A percentile compares a stretch with the other conserved stretches of the same genome.
phyloP scores from a whole-genome alignment of 2,888 invertebrate genomes.

The Acleris emargana region DNA sequence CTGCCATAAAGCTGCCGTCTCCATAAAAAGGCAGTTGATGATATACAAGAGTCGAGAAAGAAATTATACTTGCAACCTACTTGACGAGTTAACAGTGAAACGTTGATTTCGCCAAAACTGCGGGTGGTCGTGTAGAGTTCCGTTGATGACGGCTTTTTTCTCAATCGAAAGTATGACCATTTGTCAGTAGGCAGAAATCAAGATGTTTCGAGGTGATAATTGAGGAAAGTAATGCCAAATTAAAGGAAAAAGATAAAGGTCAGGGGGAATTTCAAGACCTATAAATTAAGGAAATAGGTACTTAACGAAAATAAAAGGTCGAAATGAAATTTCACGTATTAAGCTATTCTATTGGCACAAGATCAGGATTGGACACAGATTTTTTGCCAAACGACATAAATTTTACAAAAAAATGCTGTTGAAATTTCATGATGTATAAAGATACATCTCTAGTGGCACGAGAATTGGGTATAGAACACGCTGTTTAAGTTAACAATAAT shows the following conservation, averaged over 20 bases:
- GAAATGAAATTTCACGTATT: no score
- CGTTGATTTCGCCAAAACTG: constrained; percentile 41
- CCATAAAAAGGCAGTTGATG: constrained; percentile 29
- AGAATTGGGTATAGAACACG: no score
- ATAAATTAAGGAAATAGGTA: not conserved
- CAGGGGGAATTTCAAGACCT: not conserved
- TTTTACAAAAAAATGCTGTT: no score
- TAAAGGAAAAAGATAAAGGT: no score
- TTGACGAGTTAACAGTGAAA: constrained; percentile 32
- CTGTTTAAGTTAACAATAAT: no score
- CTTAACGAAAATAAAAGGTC: not conserved
- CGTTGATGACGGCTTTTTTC: constrained; percentile 4
- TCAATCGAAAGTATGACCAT: constrained; percentile 8
- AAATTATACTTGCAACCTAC: constrained; percentile 30
- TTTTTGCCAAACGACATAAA: no score
- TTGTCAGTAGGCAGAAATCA: constrained; percentile 9
- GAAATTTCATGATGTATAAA: no score
- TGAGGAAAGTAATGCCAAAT: not conserved
- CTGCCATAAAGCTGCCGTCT: constrained; percentile 9
- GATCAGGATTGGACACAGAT: no score
- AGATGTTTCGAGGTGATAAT: constrained; percentile 1
- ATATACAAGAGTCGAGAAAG: constrained; percentile 15
- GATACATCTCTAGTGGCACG: no score
- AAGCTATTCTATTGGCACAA: no score
- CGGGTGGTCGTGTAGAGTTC: constrained; percentile 42